Evolutionary conservation across 2,113 vertebrate genomes (phyloP).

Genomic region (Arenaria interpres): DNA sequence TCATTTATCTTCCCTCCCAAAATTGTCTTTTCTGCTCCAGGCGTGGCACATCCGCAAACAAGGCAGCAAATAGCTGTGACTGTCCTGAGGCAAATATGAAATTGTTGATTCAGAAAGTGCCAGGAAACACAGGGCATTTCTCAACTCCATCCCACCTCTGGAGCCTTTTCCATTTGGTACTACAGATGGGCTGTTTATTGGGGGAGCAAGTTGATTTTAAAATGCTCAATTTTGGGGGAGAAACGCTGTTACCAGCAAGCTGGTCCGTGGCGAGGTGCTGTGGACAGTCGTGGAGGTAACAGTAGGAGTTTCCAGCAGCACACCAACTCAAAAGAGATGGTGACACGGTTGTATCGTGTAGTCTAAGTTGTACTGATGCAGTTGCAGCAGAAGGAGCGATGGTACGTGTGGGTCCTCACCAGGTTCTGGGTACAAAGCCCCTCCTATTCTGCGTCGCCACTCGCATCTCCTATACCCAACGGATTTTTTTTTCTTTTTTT

Average conservation of each 20-base stretch:
- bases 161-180: background rate
- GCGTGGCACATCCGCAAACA: background rate
- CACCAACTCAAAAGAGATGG: fast-evolving
- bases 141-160: background rate
- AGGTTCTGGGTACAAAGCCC: background rate
- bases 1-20: background rate
- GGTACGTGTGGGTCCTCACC: background rate
- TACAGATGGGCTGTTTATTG: background rate
- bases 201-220: background rate
- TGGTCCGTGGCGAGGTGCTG: too few relatives aligned
- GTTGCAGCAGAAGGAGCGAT: background rate
- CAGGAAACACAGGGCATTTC: background rate
- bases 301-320: background rate
- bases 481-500: background rate
- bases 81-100: background rate
- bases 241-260: background rate
- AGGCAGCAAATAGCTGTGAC: background rate
- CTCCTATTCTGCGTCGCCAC: background rate
- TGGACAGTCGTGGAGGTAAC: background rate
- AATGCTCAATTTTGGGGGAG: background rate
- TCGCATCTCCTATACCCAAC: background rate
- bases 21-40: background rate
- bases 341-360: fast-evolving
- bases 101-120: background rate
- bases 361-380: background rate